Percentiles rank a stretch among this genome's conserved stretches.
These are phyloP conservation scores for Procambarus virginalis DNA, from an alignment of 1,140 invertebrate species.

Conservation along the genomic window DNA sequence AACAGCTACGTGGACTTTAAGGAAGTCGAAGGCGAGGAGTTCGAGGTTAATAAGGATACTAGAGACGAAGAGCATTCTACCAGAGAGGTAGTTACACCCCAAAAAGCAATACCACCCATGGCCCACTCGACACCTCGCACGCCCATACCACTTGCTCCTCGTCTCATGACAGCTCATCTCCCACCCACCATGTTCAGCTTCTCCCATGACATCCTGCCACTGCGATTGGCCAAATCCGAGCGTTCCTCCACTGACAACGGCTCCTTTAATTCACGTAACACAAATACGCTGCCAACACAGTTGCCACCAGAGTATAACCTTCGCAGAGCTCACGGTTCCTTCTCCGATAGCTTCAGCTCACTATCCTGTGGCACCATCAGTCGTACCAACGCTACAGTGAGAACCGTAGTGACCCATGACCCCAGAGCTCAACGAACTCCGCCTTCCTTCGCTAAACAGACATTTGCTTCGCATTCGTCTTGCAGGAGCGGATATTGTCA, in stretches of 20 bases:
- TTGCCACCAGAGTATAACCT: conserved; percentile 50
- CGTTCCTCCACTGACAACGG: conserved; percentile 65
- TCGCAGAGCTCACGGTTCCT: conserved; percentile 56
- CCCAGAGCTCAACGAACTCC: conserved; percentile 18
- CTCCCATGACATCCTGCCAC: conserved; percentile 57
- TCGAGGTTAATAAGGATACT: conserved; percentile 24
- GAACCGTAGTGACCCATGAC: background rate
- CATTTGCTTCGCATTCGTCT: conserved; percentile 37
- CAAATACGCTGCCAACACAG: conserved; percentile 62
- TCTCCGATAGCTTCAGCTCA: conserved; percentile 66
- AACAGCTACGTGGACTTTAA: conserved; percentile 55
- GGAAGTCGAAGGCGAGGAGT: conserved; percentile 27
- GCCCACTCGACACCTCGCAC: conserved; percentile 52
- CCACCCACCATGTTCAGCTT: conserved; percentile 62
- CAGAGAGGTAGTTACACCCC: conserved; percentile 16
- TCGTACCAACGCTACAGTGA: background rate
- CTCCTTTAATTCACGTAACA: conserved; percentile 66
- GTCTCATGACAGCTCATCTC: conserved; percentile 52
- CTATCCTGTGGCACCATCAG: conserved; percentile 62
- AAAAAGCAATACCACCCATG: conserved; percentile 30
- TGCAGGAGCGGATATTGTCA: conserved; percentile 59
- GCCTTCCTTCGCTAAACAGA: conserved; percentile 1
- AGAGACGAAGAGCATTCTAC: background rate
- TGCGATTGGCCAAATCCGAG: conserved; percentile 50
- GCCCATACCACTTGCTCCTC: conserved; percentile 39